These are phyloP conservation scores for Dermatophagoides farinae DNA, from an alignment of 1,140 invertebrate species.

Conservation along the genomic window DNA sequence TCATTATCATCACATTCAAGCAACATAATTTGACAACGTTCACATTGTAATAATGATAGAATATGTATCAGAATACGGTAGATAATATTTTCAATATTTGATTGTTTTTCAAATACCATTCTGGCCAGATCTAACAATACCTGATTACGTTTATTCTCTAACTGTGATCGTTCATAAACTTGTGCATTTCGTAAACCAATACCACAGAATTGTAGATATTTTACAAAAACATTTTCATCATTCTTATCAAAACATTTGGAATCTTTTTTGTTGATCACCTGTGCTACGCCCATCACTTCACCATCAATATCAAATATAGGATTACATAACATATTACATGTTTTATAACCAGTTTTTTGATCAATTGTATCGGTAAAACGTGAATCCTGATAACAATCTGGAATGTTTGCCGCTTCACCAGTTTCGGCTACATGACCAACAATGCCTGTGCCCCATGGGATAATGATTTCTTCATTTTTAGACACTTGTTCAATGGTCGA, in stretches of 20 bases:
- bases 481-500: constrained; percentile 75
- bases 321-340: constrained; percentile 76
- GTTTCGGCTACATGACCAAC: constrained; percentile 80
- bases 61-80: constrained; percentile 81
- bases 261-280: constrained; percentile 83
- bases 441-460: constrained; percentile 59
- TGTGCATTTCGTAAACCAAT: constrained; percentile 84
- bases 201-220: constrained; percentile 85
- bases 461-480: constrained; percentile 69
- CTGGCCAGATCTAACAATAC: constrained; percentile 75
- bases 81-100: constrained; percentile 83
- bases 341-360: constrained; percentile 72
- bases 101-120: constrained; percentile 92
- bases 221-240: constrained; percentile 75
- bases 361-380: constrained; percentile 85
- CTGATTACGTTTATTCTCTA: constrained; percentile 86
- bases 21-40: constrained; percentile 53
- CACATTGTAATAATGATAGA: constrained; percentile 77
- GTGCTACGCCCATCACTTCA: constrained; percentile 85
- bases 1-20: not conserved
- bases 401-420: constrained; percentile 77
- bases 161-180: constrained; percentile 72
- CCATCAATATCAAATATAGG: constrained; percentile 82
- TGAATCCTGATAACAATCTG: constrained; percentile 77
- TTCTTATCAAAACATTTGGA: constrained; percentile 41